Base-by-base conservation (phyloP, 2,888 invertebrate species). In the Parascotia fuliginaria region DNA sequence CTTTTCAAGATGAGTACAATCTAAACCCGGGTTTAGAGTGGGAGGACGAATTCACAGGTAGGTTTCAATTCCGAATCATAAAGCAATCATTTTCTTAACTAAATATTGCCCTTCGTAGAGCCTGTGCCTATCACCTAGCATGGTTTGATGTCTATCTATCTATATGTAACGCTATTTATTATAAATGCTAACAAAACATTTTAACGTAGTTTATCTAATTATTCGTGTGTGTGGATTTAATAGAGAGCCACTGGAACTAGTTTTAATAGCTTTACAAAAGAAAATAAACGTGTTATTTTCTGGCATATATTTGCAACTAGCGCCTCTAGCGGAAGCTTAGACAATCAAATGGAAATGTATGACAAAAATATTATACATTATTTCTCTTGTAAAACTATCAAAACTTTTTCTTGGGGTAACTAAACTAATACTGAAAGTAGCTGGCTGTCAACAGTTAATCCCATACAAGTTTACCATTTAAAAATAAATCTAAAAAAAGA, bases 31-130 rank as follows among this genome's bases (percentile, higher is more conserved):
- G 97, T 97, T 97, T 98, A 97, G 98, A 98, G 95, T 98, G 98
- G 98, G 98, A 98, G 96, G 98, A 98, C 97, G 98, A 98, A 95
- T 98, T 98, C 94, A 97, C 98, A 98, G 98, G 98, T 98, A 98
- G 97, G 98, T 96, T 94, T 91, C 88, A 86, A 92, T 70, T 87
- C 87, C 82, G 90, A 86, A 86, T 83, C 88, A 86, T 85, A 77
- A 85, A 77, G 81, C 84, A 81, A 79, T 82, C 83, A 85, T 82
- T 81, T 79, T 80, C n/a, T 81, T 77, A 78, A 87, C 83, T 85
- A 83, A 85, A 83, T 79, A 69, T 81, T 79, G 84, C 87, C 89
- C 89, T 85, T 77, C 72, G 87, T 89, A 88, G 87, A 87, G 89
- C 92, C 90, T 88, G 85, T 85, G 88, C 87, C 86, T 82, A 78